phyloP scores from a whole-genome alignment of 1,140 invertebrate species.

The Anoplophora glabripennis region DNA sequence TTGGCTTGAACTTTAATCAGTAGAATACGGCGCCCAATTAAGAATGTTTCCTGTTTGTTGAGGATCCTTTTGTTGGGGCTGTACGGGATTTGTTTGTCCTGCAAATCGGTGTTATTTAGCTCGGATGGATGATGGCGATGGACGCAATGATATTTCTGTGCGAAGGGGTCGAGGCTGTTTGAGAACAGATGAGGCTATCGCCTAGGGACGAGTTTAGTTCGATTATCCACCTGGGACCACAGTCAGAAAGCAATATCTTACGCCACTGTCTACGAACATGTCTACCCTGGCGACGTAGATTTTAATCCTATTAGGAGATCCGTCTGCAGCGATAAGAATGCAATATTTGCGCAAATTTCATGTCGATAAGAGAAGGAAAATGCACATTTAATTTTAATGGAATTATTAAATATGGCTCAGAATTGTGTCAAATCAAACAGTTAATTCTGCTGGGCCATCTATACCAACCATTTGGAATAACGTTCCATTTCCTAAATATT shows the following conservation, averaged over 20 bases:
- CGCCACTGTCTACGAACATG: conserved; percentile 20
- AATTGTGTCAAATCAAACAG: too few relatives aligned
- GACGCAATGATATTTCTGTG: background rate
- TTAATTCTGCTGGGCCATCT: background rate
- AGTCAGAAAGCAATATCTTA: conserved; percentile 31
- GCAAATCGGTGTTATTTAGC: background rate
- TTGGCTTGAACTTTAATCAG: too few relatives aligned
- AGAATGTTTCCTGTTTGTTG: background rate
- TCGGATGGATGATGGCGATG: background rate
- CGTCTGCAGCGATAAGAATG: too few relatives aligned
- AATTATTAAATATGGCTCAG: background rate
- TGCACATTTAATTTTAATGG: background rate
- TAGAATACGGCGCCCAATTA: background rate
- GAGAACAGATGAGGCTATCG: conserved; percentile 30
- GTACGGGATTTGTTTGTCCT: background rate
- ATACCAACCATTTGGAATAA: too few relatives aligned
- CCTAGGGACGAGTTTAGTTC: conserved; percentile 30
- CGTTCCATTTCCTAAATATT: too few relatives aligned
- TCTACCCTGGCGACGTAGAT: conserved; percentile 5
- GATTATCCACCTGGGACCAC: conserved; percentile 38
- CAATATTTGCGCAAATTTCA: too few relatives aligned
- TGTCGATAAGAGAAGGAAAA: too few relatives aligned
- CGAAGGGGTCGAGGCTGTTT: conserved; percentile 7
- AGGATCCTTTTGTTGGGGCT: background rate
- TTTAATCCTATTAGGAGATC: too few relatives aligned